phyloP scores from a whole-genome alignment of 1,140 invertebrate species.

The Orussus abietinus region DNA sequence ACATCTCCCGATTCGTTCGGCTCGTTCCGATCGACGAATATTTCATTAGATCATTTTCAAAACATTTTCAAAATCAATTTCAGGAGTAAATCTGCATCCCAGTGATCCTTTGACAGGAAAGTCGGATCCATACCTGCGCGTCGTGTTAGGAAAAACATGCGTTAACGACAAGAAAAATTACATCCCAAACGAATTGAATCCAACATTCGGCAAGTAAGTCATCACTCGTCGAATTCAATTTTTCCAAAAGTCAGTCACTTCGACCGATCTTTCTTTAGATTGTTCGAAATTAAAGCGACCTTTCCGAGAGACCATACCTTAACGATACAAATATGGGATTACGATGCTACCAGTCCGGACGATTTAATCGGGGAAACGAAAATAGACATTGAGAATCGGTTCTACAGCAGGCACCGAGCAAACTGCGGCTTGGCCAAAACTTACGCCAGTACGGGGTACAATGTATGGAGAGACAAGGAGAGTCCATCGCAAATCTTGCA shows the following conservation, averaged over 20 bases:
- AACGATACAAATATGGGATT: constrained; percentile 72
- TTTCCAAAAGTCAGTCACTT: not conserved
- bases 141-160: constrained; percentile 65
- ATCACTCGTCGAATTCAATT: too few relatives aligned
- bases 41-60: not conserved
- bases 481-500: constrained; percentile 72
- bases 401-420: constrained; percentile 74
- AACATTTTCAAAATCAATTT: constrained; percentile 1
- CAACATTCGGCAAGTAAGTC: constrained; percentile 77
- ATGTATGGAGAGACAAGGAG: constrained; percentile 72
- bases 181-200: constrained; percentile 76
- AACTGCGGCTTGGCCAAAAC: constrained; percentile 69
- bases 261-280: constrained; percentile 49
- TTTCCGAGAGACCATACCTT: constrained; percentile 73
- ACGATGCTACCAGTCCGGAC: constrained; percentile 65
- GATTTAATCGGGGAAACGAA: constrained; percentile 81
- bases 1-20: too few relatives aligned
- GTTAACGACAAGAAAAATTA: constrained; percentile 72
- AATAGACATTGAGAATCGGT: constrained; percentile 85
- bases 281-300: constrained; percentile 70
- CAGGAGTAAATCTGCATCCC: constrained; percentile 65
- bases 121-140: constrained; percentile 74
- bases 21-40: not conserved
- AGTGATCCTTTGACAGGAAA: constrained; percentile 67
- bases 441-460: constrained; percentile 70